These are phyloP conservation scores for Parazoanthus atlanticus DNA, from an alignment of 92 coral and sea anemone genomes.

Conservation along the genomic window DNA sequence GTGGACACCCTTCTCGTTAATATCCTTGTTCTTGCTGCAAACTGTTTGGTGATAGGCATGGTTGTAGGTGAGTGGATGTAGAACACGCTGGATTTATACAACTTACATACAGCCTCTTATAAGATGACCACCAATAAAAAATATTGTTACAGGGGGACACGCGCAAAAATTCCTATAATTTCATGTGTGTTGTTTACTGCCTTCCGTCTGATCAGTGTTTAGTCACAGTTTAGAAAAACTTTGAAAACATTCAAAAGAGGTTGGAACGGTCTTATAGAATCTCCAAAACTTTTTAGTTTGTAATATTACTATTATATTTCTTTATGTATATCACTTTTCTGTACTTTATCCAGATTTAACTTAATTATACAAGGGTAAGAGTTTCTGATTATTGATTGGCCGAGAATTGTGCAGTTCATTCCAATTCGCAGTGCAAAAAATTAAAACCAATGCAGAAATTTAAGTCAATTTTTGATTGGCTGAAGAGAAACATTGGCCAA, in stretches of 20 bases:
- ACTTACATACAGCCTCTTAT: background rate
- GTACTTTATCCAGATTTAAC: too few relatives aligned
- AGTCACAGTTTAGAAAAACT: too few relatives aligned
- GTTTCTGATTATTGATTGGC: too few relatives aligned
- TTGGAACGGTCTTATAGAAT: too few relatives aligned
- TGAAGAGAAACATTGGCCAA: background rate
- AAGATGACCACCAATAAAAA: background rate
- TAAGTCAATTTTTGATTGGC: background rate
- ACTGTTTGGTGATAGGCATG: conserved; percentile 49
- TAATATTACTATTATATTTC: too few relatives aligned
- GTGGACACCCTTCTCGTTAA: conserved; percentile 52
- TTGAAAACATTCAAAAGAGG: too few relatives aligned
- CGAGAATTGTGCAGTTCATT: background rate
- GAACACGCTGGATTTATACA: background rate
- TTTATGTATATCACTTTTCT: too few relatives aligned
- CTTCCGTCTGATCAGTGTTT: too few relatives aligned
- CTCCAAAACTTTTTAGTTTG: too few relatives aligned
- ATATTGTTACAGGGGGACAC: too few relatives aligned
- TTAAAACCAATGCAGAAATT: background rate
- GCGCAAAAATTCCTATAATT: too few relatives aligned
- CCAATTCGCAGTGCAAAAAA: background rate
- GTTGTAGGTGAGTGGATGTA: conserved; percentile 50
- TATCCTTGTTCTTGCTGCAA: conserved; percentile 58
- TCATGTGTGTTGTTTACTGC: too few relatives aligned
- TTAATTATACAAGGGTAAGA: background rate